phyloP scores from a whole-genome alignment of 1,140 invertebrate species.

The Frieseomelitta varia region DNA sequence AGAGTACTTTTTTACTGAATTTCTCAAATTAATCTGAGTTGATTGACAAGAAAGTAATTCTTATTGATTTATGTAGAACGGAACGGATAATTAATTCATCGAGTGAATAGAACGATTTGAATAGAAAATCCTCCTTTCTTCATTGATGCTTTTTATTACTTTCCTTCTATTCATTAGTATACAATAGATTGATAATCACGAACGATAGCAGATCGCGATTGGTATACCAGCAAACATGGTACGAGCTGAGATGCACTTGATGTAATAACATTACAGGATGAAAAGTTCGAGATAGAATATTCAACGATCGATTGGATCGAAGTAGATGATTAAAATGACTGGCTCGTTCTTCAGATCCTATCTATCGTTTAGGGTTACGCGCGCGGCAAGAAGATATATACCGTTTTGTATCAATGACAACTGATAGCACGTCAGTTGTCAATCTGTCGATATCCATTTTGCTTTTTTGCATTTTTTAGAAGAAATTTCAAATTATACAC shows the following conservation, averaged over 20 bases:
- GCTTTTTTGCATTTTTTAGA: background rate
- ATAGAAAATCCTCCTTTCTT: too few relatives aligned
- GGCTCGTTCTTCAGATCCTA: slow-evolving; percentile 16
- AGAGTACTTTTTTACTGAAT: too few relatives aligned
- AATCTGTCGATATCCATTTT: background rate
- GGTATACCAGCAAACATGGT: slow-evolving; percentile 1
- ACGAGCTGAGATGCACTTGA: slow-evolving; percentile 14
- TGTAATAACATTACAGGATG: slow-evolving; percentile 12
- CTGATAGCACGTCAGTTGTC: background rate
- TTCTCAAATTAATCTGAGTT: too few relatives aligned
- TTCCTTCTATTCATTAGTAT: background rate
- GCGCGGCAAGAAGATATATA: background rate
- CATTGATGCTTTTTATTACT: too few relatives aligned
- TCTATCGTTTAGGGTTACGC: background rate
- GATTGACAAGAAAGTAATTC: too few relatives aligned
- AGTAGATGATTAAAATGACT: slow-evolving; percentile 25
- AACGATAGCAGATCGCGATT: background rate
- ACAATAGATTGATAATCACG: background rate
- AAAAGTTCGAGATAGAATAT: slow-evolving; percentile 13
- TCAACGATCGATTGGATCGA: slow-evolving; percentile 10
- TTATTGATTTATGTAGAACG: too few relatives aligned
- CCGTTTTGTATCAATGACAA: slow-evolving; percentile 17
- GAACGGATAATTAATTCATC: too few relatives aligned
- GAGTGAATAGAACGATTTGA: too few relatives aligned
- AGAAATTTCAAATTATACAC: background rate